Conservation (phyloP, 2,888 invertebrate genomes). For the Isotomurus palustris region DNA sequence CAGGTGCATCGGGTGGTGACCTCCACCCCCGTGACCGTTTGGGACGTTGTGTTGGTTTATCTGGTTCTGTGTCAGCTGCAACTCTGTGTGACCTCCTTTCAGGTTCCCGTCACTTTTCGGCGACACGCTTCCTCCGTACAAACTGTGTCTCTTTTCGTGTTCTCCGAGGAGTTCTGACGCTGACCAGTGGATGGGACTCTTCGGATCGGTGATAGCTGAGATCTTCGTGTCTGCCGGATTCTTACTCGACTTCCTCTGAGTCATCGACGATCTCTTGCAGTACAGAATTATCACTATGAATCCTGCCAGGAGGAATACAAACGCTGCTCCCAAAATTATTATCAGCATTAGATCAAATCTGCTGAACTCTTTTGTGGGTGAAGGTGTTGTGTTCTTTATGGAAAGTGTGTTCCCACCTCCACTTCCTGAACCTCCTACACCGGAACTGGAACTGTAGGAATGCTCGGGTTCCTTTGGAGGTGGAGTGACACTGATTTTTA, state of each 20-base stretch:
- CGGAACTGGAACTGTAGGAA: slow-evolving; percentile 21
- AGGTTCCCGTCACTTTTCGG: slow-evolving; percentile 32
- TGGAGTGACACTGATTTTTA: slow-evolving; percentile 33
- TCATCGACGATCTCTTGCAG: slow-evolving; percentile 36
- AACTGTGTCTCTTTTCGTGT: slow-evolving; percentile 57
- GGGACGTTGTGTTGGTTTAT: slow-evolving; percentile 29
- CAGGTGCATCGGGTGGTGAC: slow-evolving; percentile 33
- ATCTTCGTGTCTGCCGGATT: slow-evolving; percentile 43
- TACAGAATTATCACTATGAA: slow-evolving; percentile 41
- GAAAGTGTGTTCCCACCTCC: slow-evolving; percentile 37
- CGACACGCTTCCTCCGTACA: slow-evolving; percentile 48
- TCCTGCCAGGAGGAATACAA: slow-evolving; percentile 39
- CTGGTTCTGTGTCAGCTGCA: slow-evolving; percentile 5
- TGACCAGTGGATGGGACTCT: slow-evolving; percentile 52
- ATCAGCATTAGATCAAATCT: slow-evolving; percentile 40
- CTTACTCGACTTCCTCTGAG: slow-evolving; percentile 36
- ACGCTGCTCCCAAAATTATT: slow-evolving; percentile 40
- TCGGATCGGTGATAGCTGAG: slow-evolving; percentile 44
- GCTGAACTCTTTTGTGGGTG: slow-evolving; percentile 39
- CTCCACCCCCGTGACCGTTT: slow-evolving; percentile 30
- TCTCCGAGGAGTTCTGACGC: slow-evolving; percentile 59
- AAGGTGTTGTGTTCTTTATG: slow-evolving; percentile 40
- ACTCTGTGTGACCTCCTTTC: slow-evolving; percentile 13
- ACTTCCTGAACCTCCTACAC: slow-evolving; percentile 18
- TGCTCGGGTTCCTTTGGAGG: slow-evolving; percentile 41